phyloP scores from a whole-genome alignment of 2,797 vertebrate genomes.

The Gobionotothen gibberifrons region DNA sequence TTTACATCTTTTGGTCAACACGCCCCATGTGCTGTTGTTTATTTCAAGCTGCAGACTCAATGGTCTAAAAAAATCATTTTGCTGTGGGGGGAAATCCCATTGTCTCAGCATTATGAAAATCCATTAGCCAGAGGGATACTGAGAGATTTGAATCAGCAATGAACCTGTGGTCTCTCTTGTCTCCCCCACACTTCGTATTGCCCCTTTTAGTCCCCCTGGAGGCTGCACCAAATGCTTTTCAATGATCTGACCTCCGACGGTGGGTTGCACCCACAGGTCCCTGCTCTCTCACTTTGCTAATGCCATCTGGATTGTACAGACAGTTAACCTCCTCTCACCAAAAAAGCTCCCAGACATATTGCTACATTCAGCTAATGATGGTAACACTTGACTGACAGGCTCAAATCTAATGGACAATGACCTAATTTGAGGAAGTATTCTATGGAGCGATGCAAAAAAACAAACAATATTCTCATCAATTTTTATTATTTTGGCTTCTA shows the following conservation, averaged over 20 bases:
- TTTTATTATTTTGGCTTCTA: conserved; percentile 44
- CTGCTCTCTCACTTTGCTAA: conserved; percentile 69
- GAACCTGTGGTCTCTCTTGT: conserved; percentile 67
- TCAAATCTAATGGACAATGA: conserved; percentile 21
- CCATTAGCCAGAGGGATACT: conserved; percentile 75
- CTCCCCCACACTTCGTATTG: conserved; percentile 26
- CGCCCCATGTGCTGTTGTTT: conserved; percentile 20
- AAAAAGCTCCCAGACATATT: conserved; percentile 49
- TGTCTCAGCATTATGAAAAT: conserved; percentile 82
- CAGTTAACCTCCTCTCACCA: conserved; percentile 27
- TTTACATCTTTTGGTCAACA: conserved; percentile 28
- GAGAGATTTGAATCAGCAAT: conserved; percentile 78
- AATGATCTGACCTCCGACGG: conserved; percentile 63
- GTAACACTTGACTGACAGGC: conserved; percentile 44
- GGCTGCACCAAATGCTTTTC: conserved; percentile 71
- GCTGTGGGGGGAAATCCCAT: conserved; percentile 49
- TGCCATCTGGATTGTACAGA: conserved; percentile 53
- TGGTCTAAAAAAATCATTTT: conserved; percentile 38
- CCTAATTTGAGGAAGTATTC: conserved; percentile 43
- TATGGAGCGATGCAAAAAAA: conserved; percentile 9
- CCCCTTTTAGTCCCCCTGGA: conserved; percentile 55
- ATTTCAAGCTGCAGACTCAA: conserved; percentile 42
- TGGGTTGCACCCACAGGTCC: conserved; percentile 57
- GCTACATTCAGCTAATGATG: conserved; percentile 37
- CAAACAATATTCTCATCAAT: conserved; percentile 16